phyloP scores from a whole-genome alignment of 2,888 invertebrate species.

The Cryptocephalus moraei region DNA sequence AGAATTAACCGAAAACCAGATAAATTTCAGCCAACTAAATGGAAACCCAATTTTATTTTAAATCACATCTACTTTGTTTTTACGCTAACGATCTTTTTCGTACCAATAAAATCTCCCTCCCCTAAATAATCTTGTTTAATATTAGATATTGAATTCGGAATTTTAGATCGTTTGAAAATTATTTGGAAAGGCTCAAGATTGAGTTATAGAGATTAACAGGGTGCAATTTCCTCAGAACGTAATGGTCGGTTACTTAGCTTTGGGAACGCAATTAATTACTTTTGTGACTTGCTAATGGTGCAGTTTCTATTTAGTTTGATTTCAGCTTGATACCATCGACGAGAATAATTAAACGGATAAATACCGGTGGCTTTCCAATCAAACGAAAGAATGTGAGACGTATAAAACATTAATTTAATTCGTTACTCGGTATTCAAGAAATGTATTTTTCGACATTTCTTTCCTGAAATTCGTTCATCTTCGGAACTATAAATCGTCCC shows the following conservation, averaged over 20 bases:
- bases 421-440: too few species aligned
- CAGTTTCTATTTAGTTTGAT: slow-evolving; percentile 3
- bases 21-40: too few species aligned
- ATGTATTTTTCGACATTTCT: not conserved
- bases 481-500: not conserved
- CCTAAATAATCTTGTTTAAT: slow-evolving; percentile 1
- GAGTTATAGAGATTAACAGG: slow-evolving; percentile 4
- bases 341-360: too few species aligned
- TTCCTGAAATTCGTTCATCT: not conserved
- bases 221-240: slow-evolving; percentile 4
- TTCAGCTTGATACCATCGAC: too few species aligned
- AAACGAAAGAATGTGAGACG: too few species aligned
- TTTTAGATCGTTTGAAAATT: slow-evolving; percentile 2
- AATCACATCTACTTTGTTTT: too few species aligned
- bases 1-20: too few species aligned
- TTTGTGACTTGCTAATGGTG: slow-evolving; percentile 1
- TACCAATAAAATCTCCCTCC: too few species aligned
- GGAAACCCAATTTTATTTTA: too few species aligned
- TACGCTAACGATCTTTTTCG: too few species aligned
- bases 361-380: too few species aligned
- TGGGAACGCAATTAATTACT: slow-evolving; percentile 5
- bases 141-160: slow-evolving; percentile 1
- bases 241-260: slow-evolving; percentile 3
- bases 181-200: slow-evolving; percentile 4
- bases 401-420: too few species aligned